These are phyloP conservation scores for Eurosta solidaginis DNA, from an alignment of 1,140 invertebrate genomes.

Conservation along the genomic window DNA sequence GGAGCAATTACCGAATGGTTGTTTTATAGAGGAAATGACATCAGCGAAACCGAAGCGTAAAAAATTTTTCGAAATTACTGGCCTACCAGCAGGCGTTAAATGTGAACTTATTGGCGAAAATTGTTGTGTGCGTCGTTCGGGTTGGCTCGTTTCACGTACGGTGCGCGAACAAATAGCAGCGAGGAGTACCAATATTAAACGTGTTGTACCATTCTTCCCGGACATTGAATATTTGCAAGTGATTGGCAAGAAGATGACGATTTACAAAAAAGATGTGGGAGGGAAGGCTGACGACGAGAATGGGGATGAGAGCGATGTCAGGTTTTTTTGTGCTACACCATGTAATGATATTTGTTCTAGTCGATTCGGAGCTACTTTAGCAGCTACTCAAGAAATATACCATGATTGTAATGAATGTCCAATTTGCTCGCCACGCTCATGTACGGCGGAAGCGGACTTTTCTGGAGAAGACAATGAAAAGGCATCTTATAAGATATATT, in stretches of 20 bases:
- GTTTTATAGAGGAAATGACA: background rate
- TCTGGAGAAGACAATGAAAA: too few species aligned
- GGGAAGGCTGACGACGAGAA: too few species aligned
- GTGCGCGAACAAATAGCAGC: background rate
- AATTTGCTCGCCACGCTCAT: too few species aligned
- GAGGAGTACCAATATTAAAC: background rate
- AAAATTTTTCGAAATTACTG: background rate
- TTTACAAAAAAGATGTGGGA: background rate
- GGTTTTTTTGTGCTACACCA: too few species aligned
- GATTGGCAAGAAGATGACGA: background rate
- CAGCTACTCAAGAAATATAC: too few species aligned
- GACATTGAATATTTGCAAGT: conserved; percentile 2
- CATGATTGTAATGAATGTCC: too few species aligned
- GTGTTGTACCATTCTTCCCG: background rate
- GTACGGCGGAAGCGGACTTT: too few species aligned
- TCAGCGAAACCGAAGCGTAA: background rate
- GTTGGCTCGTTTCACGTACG: background rate
- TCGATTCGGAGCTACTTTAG: too few species aligned
- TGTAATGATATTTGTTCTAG: too few species aligned
- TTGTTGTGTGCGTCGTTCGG: background rate
- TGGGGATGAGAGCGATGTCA: too few species aligned
- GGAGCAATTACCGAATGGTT: background rate
- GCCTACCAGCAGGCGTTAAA: background rate
- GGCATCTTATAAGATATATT: too few species aligned
- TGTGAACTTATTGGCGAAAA: background rate